Base-by-base conservation (phyloP, 1,140 invertebrate species). In the Papilio polytes region DNA sequence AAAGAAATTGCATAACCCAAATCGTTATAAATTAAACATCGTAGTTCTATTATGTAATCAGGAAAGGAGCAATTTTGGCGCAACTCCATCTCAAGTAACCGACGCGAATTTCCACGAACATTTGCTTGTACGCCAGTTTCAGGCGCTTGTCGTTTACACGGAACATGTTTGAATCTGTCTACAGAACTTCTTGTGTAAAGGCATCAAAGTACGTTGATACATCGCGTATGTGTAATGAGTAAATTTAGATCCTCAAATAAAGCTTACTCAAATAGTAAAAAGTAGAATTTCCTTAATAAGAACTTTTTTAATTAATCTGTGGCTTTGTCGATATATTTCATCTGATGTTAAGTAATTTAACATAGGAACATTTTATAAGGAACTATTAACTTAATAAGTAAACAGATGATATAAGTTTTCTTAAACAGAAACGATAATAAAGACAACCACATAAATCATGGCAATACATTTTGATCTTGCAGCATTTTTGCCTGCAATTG, bases 141-240 rank as follows among this genome's bases (percentile, higher is more conserved):
- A 70, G 22, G 4, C 63, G 63, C 26, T 31, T 70, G 63, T 70
- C 63, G 63, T 70, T 70, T 70, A 4, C 63, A 70, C 63, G 63
- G 63, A 70, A 70, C 63, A 36, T 70, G 63, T 70, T 70, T 70
- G 26, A 31, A 31, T 36, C 63, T 70, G 13, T 26, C 59, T 63
- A 70, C 63, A 70, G 63, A 70, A 70, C 63, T 70, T 70, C 63
- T 70, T 31, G 22, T 31, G 63, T 70, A 31, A 70, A 31, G 63
- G 26, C 63, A 31, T 36, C 56, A 59, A 26, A 56, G 53, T 59
- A 22, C 56, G 56, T 59, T 59, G 56, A 59, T 59, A 70, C 63
- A 70, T 70, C 22, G 22, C 59, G 20, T 12, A 70, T 63, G 63
- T 70, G 63, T 70, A 36, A 70, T 70, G 63, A 70, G 63, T 36